phyloP scores from a whole-genome alignment of 2,888 invertebrate species.

The Conchocele bisecta region DNA sequence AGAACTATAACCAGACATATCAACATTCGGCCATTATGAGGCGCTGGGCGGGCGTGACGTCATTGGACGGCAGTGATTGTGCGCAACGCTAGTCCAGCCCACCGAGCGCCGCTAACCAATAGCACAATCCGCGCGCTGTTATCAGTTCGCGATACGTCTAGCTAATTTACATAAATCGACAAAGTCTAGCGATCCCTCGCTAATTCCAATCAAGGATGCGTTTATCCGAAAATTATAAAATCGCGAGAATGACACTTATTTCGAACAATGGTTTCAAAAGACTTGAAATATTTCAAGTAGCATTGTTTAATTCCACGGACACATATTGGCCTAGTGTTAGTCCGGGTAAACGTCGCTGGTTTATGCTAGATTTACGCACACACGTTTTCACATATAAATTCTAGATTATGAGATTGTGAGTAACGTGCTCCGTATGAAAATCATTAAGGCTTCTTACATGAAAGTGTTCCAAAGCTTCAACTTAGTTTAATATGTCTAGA shows the following conservation, averaged over 20 bases:
- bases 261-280: slow-evolving; percentile 41
- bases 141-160: slow-evolving; percentile 3
- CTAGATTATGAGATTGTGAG: slow-evolving; percentile 5
- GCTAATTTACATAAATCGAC: slow-evolving; percentile 49
- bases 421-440: too few relatives aligned
- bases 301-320: slow-evolving; percentile 25
- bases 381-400: slow-evolving; percentile 29
- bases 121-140: slow-evolving; percentile 7
- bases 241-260: slow-evolving; percentile 45
- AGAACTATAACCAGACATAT: slow-evolving; percentile 52
- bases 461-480: too few relatives aligned
- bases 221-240: slow-evolving; percentile 44
- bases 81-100: slow-evolving; percentile 41
- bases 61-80: slow-evolving; percentile 39
- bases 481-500: too few relatives aligned
- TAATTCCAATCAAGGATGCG: slow-evolving; percentile 36
- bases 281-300: slow-evolving; percentile 32
- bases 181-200: slow-evolving; percentile 20
- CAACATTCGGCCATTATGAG: slow-evolving; percentile 55
- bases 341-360: slow-evolving; percentile 10
- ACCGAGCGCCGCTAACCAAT: slow-evolving; percentile 39
- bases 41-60: slow-evolving; percentile 45
- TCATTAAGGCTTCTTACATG: too few relatives aligned
- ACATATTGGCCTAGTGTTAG: slow-evolving; percentile 31
- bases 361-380: slow-evolving; percentile 32